Conservation (phyloP, 2,888 invertebrate species). For the Rambutsinella grinnellia region DNA sequence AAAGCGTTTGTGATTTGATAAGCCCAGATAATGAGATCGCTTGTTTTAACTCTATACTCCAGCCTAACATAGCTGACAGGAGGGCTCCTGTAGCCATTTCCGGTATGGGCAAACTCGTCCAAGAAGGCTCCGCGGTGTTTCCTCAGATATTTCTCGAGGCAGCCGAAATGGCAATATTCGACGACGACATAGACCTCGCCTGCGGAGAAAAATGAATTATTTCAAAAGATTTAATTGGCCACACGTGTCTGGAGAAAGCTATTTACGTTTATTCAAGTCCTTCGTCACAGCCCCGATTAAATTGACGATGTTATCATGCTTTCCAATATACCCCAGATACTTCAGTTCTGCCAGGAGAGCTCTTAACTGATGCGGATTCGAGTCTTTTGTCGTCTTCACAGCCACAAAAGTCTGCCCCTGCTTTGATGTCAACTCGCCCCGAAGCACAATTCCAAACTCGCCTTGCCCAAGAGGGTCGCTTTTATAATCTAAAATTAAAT, state of each 20-base stretch:
- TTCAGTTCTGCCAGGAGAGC: conserved; percentile 53
- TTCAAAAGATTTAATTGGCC: too few relatives aligned
- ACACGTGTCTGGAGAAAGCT: not conserved
- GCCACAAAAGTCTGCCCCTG: conserved; percentile 42
- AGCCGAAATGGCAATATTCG: conserved; percentile 56
- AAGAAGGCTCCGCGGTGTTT: conserved; percentile 46
- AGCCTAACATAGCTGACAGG: conserved; percentile 42
- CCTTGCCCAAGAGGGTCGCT: conserved; percentile 52
- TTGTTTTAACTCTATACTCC: conserved; percentile 51
- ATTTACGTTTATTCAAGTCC: conserved; percentile 51
- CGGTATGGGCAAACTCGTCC: conserved; percentile 45
- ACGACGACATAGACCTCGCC: conserved; percentile 52
- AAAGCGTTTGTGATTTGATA: conserved; percentile 53
- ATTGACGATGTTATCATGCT: conserved; percentile 55
- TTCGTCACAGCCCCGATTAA: conserved; percentile 57
- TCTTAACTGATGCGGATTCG: conserved; percentile 43
- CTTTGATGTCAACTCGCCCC: conserved; percentile 43
- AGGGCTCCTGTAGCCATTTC: not conserved
- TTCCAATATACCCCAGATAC: conserved; percentile 52
- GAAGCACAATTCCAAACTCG: conserved; percentile 56
- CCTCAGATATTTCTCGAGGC: conserved; percentile 51
- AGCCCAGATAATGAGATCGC: conserved; percentile 56
- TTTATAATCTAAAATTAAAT: conserved; percentile 37
- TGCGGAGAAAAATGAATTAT: too few relatives aligned
- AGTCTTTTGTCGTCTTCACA: conserved; percentile 51